These are phyloP conservation scores for Pollenia amentaria DNA, from an alignment of 2,888 invertebrate genomes.

Conservation along the genomic window DNA sequence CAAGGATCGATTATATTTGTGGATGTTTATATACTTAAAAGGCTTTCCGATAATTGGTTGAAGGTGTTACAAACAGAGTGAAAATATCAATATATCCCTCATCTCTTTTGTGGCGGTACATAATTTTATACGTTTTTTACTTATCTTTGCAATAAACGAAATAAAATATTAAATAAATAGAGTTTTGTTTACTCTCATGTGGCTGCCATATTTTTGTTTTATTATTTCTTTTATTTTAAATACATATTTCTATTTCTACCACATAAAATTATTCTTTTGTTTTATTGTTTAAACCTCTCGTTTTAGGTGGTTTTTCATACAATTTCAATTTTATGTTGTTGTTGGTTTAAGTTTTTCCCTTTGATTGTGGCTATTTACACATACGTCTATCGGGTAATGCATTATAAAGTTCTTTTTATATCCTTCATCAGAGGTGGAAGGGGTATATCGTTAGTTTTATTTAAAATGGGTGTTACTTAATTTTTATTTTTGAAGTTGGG, in stretches of 20 bases:
- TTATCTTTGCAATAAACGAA: not conserved
- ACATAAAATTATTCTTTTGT: slow-evolving; percentile 38
- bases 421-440: too few species aligned
- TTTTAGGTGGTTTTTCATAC: slow-evolving; percentile 11
- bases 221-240: not conserved
- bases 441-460: too few species aligned
- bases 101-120: too few species aligned
- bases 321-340: not conserved
- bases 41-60: too few species aligned
- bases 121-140: too few species aligned
- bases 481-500: too few species aligned
- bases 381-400: not conserved
- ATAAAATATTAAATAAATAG: slow-evolving; percentile 10
- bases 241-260: not conserved
- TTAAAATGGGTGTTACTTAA: too few species aligned
- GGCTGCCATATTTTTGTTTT: slow-evolving; percentile 17
- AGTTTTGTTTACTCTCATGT: not conserved
- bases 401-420: too few species aligned
- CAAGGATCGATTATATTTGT: too few species aligned
- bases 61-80: too few species aligned
- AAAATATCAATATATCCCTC: too few species aligned
- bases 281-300: slow-evolving; percentile 22
- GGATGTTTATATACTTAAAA: too few species aligned
- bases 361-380: not conserved
- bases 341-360: not conserved